Evolutionary conservation across 2,797 vertebrate genomes (phyloP).

Genomic region (Enteromius treurensis): DNA sequence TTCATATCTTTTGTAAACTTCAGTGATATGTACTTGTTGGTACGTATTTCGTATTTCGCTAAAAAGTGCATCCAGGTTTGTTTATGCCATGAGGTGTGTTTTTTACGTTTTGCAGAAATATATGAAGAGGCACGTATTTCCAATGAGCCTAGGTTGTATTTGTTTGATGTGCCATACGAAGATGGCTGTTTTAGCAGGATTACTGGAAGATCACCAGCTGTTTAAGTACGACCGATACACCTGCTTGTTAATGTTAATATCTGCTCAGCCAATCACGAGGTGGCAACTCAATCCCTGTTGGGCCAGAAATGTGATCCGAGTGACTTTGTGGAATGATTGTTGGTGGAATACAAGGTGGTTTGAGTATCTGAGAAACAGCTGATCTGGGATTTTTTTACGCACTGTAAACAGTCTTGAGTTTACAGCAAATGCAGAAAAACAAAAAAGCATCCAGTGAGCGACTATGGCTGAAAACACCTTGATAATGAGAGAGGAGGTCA

Average conservation of each 20-base stretch:
- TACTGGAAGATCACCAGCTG: not conserved
- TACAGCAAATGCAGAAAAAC: conserved; percentile 6
- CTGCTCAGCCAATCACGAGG: not conserved
- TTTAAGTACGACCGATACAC: not conserved
- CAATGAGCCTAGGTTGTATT: not conserved
- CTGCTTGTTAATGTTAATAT: conserved; percentile 1
- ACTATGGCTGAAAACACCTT: not conserved
- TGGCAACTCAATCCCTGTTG: not conserved
- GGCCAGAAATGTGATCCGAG: conserved; percentile 3
- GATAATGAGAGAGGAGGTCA: conserved; percentile 12
- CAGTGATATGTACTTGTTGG: too few relatives aligned
- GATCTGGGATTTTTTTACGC: conserved; percentile 9
- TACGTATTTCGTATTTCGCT: too few relatives aligned
- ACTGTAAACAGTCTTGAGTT: conserved; percentile 13
- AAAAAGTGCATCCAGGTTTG: too few relatives aligned
- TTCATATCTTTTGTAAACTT: too few relatives aligned
- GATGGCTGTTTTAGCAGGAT: not conserved
- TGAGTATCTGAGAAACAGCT: conserved; percentile 25
- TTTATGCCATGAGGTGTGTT: too few relatives aligned
- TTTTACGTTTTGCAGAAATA: too few relatives aligned
- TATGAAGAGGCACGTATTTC: too few relatives aligned
- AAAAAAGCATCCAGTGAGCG: not conserved
- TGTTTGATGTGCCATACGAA: not conserved
- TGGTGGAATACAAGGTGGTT: conserved; percentile 2
- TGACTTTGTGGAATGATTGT: conserved; percentile 30